Evolutionary conservation across 2,113 vertebrate species (phyloP), one percentile per base, ranked within the genome.

Genomic region (Phaethornis superciliosus): DNA sequence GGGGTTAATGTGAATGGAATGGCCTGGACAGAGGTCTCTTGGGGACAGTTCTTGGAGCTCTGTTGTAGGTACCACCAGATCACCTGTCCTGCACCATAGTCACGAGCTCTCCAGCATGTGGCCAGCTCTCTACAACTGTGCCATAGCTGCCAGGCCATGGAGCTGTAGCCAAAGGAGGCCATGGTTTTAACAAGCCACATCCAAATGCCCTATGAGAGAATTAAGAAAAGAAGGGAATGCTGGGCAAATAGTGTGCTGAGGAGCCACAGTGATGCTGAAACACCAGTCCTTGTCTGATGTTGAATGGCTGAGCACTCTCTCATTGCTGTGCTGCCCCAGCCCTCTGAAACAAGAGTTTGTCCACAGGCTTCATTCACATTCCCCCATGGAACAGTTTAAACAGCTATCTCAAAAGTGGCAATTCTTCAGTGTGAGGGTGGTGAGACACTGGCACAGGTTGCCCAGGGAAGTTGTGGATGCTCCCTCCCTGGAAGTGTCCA

Each of bases 81-180:
- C 15, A 9, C 12, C 46, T 37, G 19, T 46, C 46, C 44, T 52
- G 26, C 77, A 46, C 8, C 0, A 0, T 32, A 37, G 27, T 32
- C 35, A 27, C 52, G 22, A 59, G 44, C 46, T 74, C 27, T 74
- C 60, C 1, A 1, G 7, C 76, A 80, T 0, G 3, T 30, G 30
- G 26, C 33, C 20, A 51, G 30, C 20, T 72, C 42, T 42, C 58
- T 72, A 9, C 8, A 7, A 6, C 30, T 19, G 27, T 14, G 18
- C 77, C 46, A 18, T 23, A 52, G 60, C 52, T 81, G 44, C 44
- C 33, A 27, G 30, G 35, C 67, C 33, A 26, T 0, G 5, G 49
- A 72, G 51, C 51, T 58, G 67, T 58, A 22, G 26, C 30, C 40
- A 40, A 40, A 1, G 4, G 15, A 3, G 27, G 18, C 37, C 4